Evolutionary conservation across 2,797 vertebrate genomes (phyloP).

Genomic region (Helostoma temminkii): DNA sequence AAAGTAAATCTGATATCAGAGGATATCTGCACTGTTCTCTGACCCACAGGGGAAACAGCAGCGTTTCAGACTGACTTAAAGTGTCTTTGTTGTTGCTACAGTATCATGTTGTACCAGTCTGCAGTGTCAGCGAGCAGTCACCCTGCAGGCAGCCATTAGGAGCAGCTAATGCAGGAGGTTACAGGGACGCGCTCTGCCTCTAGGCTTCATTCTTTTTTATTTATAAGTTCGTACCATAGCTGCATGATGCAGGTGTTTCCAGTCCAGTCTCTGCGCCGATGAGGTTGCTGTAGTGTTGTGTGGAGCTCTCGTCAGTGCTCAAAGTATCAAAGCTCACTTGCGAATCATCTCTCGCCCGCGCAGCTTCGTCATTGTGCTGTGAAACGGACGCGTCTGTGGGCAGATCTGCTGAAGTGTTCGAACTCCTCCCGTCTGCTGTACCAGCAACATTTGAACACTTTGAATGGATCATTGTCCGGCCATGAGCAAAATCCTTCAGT

Average conservation of each 20-base stretch:
- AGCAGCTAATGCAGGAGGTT: conserved; percentile 53
- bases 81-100: conserved; percentile 66
- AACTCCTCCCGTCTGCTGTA: conserved; percentile 39
- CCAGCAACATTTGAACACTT: conserved; percentile 18
- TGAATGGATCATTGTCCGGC: conserved; percentile 5
- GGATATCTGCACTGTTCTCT: conserved; percentile 21
- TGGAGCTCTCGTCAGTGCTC: conserved; percentile 13
- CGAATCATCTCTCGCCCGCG: conserved; percentile 41
- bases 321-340: conserved; percentile 28
- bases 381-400: conserved; percentile 49
- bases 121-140: conserved; percentile 53
- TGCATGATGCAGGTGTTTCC: neutral
- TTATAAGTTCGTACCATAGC: neutral
- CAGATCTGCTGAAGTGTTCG: conserved; percentile 52
- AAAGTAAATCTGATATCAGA: conserved; percentile 24
- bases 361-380: conserved; percentile 48
- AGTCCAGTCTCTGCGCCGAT: neutral
- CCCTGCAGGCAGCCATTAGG: conserved; percentile 47
- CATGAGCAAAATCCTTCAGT: conserved; percentile 24
- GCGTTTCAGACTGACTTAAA: conserved; percentile 43
- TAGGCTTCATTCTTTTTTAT: conserved; percentile 17
- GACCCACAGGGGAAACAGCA: conserved; percentile 11
- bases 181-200: conserved; percentile 33
- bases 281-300: neutral
- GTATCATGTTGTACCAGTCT: conserved; percentile 68